These are phyloP conservation scores for Camptogramma bilineatum DNA, from an alignment of 2,888 invertebrate species.

Conservation along the genomic window DNA sequence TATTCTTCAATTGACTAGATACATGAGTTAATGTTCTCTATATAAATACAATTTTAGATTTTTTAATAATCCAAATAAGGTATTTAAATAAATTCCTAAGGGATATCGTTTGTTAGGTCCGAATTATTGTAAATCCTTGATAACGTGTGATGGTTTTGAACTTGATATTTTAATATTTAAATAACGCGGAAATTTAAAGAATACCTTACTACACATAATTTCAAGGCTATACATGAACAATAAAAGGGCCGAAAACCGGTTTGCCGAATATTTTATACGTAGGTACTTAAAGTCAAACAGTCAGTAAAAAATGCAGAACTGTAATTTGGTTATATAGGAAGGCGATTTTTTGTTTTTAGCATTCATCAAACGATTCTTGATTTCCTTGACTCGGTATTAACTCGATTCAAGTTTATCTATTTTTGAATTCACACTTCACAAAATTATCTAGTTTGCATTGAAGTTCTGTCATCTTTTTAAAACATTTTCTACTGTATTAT, in stretches of 20 bases:
- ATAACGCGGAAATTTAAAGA: conserved; percentile 37
- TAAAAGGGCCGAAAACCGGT: conserved; percentile 55
- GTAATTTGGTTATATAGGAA: conserved; percentile 38
- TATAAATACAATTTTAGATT: no score
- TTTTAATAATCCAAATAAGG: no score
- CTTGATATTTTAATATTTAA: conserved; percentile 10
- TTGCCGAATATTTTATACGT: conserved; percentile 34
- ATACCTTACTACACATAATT: conserved; percentile 29
- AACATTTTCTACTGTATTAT: no score
- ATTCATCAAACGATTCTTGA: conserved; percentile 37
- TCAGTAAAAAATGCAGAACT: conserved; percentile 36
- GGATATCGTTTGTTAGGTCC: no score
- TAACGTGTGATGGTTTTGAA: background rate
- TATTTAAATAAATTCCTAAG: no score
- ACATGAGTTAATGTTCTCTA: no score
- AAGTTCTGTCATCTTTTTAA: no score
- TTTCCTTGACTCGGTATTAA: conserved; percentile 37
- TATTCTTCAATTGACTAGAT: no score
- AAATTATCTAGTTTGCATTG: background rate
- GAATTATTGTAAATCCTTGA: no score
- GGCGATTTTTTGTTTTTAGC: conserved; percentile 34
- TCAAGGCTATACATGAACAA: conserved; percentile 49
- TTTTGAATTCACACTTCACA: conserved; percentile 19
- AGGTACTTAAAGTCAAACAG: conserved; percentile 20
- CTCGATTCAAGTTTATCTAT: conserved; percentile 17